These are phyloP conservation scores for Ammospiza maritima DNA, from an alignment of 2,797 vertebrate species.

Conservation along the genomic window DNA sequence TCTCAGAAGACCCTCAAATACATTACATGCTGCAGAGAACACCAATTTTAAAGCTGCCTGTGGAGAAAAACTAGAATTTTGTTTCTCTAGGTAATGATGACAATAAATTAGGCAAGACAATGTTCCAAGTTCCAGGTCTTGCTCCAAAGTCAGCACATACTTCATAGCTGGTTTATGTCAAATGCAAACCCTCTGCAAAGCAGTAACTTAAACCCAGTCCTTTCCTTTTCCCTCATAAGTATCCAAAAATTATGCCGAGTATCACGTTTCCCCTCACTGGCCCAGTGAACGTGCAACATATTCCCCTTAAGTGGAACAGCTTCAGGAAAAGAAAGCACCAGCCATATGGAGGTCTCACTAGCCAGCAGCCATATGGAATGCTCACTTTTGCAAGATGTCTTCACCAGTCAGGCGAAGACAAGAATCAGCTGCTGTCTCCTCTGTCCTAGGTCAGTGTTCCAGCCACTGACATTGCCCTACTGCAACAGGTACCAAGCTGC, in stretches of 20 bases:
- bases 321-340: neutral
- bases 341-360: neutral
- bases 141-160: neutral
- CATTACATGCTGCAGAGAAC: neutral
- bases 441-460: neutral
- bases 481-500: neutral
- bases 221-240: neutral
- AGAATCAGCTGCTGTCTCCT: neutral
- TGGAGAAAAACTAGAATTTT: neutral
- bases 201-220: neutral
- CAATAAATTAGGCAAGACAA: neutral
- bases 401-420: neutral
- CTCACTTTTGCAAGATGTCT: neutral
- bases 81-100: neutral
- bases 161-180: neutral
- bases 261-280: neutral
- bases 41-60: neutral
- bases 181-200: neutral
- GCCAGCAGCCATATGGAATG: neutral
- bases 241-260: neutral
- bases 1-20: neutral
- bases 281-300: neutral
- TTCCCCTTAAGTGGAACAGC: neutral
- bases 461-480: neutral
- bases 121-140: neutral